phyloP scores from a whole-genome alignment of 2,113 vertebrate genomes.

The Kobus ellipsiprymnus region DNA sequence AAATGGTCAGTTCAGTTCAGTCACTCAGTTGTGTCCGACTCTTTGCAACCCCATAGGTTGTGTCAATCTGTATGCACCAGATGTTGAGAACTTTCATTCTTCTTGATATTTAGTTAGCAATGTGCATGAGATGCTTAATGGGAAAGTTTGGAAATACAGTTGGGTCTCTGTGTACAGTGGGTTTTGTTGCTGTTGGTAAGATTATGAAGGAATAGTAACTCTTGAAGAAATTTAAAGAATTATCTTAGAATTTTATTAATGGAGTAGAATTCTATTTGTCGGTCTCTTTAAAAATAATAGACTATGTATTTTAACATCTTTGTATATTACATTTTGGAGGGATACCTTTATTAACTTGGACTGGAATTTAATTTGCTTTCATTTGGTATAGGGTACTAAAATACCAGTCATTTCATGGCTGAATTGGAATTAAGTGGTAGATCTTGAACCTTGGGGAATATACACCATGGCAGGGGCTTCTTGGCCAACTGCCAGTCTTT shows the following conservation, averaged over 20 bases:
- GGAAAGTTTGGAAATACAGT: not conserved
- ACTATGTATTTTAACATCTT: not conserved
- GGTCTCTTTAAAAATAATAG: not conserved
- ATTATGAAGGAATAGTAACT: slow-evolving; percentile 22
- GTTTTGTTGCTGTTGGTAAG: not conserved
- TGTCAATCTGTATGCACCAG: not conserved
- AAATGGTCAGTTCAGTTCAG: not conserved
- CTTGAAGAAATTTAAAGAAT: slow-evolving; percentile 25
- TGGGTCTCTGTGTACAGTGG: not conserved
- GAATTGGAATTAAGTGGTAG: slow-evolving; percentile 38
- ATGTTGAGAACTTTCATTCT: not conserved
- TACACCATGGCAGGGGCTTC: not conserved
- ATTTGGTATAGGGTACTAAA: not conserved
- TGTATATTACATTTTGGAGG: slow-evolving; percentile 6
- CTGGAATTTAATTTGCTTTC: slow-evolving; percentile 36
- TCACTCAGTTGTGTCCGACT: not conserved
- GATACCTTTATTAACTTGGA: slow-evolving; percentile 33
- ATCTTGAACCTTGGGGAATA: slow-evolving; percentile 18
- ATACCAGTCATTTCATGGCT: not conserved
- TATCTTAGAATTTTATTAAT: slow-evolving; percentile 8
- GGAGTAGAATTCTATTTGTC: slow-evolving; percentile 19
- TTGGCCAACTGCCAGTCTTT: slow-evolving; percentile 48
- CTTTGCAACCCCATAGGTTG: not conserved
- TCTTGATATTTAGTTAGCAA: slow-evolving; percentile 22
- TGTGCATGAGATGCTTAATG: not conserved